phyloP scores from a whole-genome alignment of 2,888 invertebrate genomes.

The Luffia ferchaultella region DNA sequence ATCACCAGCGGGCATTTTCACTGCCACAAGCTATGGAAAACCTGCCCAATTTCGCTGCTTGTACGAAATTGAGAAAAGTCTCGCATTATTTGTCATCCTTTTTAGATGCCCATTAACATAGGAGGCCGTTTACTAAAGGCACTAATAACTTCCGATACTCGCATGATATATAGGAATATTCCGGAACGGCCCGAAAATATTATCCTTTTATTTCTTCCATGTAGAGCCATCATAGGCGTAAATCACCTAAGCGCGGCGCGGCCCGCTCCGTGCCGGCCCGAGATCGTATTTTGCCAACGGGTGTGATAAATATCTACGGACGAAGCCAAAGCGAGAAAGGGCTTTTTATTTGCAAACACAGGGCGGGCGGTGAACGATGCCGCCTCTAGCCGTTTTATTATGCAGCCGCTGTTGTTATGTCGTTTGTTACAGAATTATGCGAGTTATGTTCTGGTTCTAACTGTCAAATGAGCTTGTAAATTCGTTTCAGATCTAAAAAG shows the following conservation, averaged over 20 bases:
- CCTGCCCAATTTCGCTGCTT: too few species aligned
- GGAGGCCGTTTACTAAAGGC: conserved; percentile 14
- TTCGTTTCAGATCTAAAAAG: too few species aligned
- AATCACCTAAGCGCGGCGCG: conserved; percentile 27
- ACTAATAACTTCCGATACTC: conserved; percentile 12
- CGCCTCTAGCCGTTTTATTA: conserved; percentile 19
- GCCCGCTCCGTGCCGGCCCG: conserved; percentile 21
- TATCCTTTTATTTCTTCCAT: conserved; percentile 39
- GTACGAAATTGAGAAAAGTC: too few species aligned
- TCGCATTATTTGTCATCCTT: too few species aligned
- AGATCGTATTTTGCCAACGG: conserved; percentile 37
- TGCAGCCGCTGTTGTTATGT: conserved; percentile 5
- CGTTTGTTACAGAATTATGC: too few species aligned
- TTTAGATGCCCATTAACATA: too few species aligned
- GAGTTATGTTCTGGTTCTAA: too few species aligned
- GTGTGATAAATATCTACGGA: conserved; percentile 39
- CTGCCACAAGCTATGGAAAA: too few species aligned
- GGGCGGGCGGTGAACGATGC: conserved; percentile 36
- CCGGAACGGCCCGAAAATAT: conserved; percentile 19
- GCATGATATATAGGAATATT: conserved; percentile 17
- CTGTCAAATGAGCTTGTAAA: too few species aligned
- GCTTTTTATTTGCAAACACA: conserved; percentile 41
- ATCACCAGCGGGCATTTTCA: too few species aligned
- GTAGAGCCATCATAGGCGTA: conserved; percentile 34
- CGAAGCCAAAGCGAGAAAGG: conserved; percentile 35